A percentile compares a stretch with the other conserved stretches of the same genome.
These are phyloP conservation scores for Pogonocichla stellata DNA, from an alignment of 2,113 vertebrate species.

Conservation along the genomic window DNA sequence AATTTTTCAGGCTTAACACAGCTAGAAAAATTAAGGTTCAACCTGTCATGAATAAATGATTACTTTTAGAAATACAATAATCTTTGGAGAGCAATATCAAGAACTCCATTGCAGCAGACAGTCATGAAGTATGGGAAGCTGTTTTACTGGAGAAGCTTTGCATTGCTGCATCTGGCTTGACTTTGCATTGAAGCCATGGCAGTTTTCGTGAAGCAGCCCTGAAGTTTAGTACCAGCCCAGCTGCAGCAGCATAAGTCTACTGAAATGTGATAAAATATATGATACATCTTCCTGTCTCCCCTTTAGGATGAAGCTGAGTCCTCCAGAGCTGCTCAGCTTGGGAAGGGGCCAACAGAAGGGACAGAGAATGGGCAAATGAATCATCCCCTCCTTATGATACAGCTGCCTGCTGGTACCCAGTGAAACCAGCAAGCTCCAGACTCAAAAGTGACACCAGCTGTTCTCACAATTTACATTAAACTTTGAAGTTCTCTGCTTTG, in stretches of 20 bases:
- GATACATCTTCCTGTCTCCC: not conserved
- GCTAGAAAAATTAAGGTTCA: not conserved
- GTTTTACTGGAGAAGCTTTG: not conserved
- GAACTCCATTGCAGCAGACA: accelerated
- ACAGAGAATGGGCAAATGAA: not conserved
- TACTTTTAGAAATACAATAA: not conserved
- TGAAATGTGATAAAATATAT: not conserved
- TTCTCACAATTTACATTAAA: not conserved
- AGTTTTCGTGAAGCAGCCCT: not conserved
- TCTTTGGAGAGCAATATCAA: not conserved
- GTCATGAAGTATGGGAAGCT: not conserved
- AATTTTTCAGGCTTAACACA: not conserved
- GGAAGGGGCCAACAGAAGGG: not conserved
- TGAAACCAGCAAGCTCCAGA: not conserved
- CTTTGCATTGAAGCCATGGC: not conserved
- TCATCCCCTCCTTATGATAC: not conserved
- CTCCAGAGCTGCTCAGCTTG: not conserved
- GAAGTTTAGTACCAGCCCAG: not conserved
- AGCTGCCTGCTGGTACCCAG: not conserved
- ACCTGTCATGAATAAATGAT: not conserved
- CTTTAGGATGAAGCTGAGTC: not conserved
- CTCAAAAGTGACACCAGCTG: not conserved
- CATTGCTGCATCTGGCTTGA: not conserved
- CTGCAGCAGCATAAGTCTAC: not conserved
- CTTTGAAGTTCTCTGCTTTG: not conserved